Percentiles rank a stretch among this genome's conserved stretches.
Conservation (phyloP, 1,140 invertebrate species). For the Zophobas atratus region DNA sequence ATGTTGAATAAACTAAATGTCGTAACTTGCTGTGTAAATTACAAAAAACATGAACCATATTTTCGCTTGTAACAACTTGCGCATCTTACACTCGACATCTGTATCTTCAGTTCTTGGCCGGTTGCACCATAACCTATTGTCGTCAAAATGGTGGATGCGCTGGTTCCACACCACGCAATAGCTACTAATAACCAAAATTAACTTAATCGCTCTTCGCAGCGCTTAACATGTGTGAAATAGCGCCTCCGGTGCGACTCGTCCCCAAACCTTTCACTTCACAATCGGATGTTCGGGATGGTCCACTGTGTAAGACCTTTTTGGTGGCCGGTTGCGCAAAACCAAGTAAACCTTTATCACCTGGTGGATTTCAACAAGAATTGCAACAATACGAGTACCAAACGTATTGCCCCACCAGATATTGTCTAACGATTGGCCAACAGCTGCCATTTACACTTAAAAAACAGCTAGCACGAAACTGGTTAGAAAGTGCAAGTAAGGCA, state of each 20-base stretch:
- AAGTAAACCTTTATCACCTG: conserved; percentile 28
- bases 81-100: too few species aligned
- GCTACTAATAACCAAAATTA: too few species aligned
- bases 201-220: too few species aligned
- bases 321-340: conserved; percentile 28
- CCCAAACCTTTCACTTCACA: not conserved
- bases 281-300: conserved; percentile 14
- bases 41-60: too few species aligned
- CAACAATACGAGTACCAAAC: conserved; percentile 39
- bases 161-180: too few species aligned
- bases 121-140: too few species aligned
- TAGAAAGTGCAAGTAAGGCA: conserved; percentile 49
- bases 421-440: conserved; percentile 43
- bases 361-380: conserved; percentile 41
- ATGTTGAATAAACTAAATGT: too few species aligned
- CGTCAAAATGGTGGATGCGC: too few species aligned
- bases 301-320: conserved; percentile 16
- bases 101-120: too few species aligned
- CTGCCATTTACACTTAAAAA: conserved; percentile 50
- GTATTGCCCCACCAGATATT: conserved; percentile 46
- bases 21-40: too few species aligned
- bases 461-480: conserved; percentile 46
- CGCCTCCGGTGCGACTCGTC: not conserved
- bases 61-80: too few species aligned
- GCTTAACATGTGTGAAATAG: too few species aligned